Evolutionary conservation across 1,140 invertebrate genomes (phyloP).

Genomic region (Araneus ventricosus): DNA sequence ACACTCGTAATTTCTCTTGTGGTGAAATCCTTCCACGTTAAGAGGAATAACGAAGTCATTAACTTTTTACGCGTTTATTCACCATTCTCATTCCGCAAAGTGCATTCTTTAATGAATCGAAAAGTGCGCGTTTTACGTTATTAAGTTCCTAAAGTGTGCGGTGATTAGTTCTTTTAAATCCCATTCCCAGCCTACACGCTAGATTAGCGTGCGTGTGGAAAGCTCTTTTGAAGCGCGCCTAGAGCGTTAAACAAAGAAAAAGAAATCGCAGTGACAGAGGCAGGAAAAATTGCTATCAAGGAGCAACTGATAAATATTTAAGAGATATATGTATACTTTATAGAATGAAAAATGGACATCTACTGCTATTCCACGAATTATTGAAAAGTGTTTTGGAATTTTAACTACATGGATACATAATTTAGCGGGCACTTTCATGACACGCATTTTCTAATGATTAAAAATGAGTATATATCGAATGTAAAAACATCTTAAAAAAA

Average conservation of each 20-base stretch:
- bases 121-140: constrained; percentile 39
- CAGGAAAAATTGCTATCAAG: background rate
- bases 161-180: constrained; percentile 59
- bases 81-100: constrained; percentile 7
- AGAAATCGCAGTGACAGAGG: background rate
- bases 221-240: background rate
- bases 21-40: constrained; percentile 6
- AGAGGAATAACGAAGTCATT: constrained; percentile 57
- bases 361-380: too few species aligned
- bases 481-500: too few species aligned
- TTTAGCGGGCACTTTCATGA: too few species aligned
- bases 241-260: background rate
- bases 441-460: too few species aligned
- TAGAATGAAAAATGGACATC: background rate
- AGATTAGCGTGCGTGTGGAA: background rate
- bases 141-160: constrained; percentile 28
- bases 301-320: background rate
- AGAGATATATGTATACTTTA: background rate
- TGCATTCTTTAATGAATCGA: constrained; percentile 54
- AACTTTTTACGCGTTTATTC: constrained; percentile 54
- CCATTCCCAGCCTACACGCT: background rate
- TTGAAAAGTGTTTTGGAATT: too few species aligned
- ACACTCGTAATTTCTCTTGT: constrained; percentile 19
- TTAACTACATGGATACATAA: too few species aligned
- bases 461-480: too few species aligned